Percentiles rank a stretch among this genome's conserved stretches.
These are phyloP conservation scores for Petrocephalus zakoni DNA, from an alignment of 2,113 vertebrate genomes.

Conservation along the genomic window DNA sequence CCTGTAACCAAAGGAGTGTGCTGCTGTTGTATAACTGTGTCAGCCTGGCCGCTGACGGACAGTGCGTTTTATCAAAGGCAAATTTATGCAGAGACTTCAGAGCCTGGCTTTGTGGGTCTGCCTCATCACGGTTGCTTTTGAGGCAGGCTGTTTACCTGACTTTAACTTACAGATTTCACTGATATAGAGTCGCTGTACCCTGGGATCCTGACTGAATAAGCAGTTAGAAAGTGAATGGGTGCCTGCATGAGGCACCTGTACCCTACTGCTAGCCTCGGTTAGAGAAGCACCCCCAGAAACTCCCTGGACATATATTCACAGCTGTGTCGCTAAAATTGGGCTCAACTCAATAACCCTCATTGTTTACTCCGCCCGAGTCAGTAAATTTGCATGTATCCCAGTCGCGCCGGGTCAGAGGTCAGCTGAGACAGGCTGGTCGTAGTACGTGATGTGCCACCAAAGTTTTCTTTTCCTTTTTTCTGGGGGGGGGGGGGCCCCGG, in stretches of 20 bases:
- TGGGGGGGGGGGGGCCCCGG: no score
- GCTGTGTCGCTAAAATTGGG: constrained; percentile 73
- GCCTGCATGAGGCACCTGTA: background rate
- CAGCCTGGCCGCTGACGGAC: background rate
- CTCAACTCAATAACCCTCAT: constrained; percentile 80
- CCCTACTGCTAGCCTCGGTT: background rate
- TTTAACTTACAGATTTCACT: background rate
- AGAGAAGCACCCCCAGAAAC: background rate
- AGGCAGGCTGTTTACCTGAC: background rate
- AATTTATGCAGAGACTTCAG: background rate
- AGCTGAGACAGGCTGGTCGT: constrained; percentile 74
- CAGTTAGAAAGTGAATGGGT: background rate
- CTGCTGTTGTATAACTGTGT: background rate
- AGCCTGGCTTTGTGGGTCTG: background rate
- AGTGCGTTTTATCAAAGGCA: background rate
- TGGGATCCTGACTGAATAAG: background rate
- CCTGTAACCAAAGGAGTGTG: background rate
- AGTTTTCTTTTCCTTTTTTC: constrained; percentile 29
- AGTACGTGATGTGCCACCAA: constrained; percentile 57
- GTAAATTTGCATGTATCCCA: constrained; percentile 94
- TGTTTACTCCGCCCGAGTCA: constrained; percentile 82
- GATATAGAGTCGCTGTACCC: background rate
- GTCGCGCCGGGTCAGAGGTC: constrained; percentile 94
- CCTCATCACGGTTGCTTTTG: background rate
- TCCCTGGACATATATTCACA: constrained; percentile 61